Base-by-base conservation (phyloP, 1,140 invertebrate species). In the Eupeodes corollae region DNA sequence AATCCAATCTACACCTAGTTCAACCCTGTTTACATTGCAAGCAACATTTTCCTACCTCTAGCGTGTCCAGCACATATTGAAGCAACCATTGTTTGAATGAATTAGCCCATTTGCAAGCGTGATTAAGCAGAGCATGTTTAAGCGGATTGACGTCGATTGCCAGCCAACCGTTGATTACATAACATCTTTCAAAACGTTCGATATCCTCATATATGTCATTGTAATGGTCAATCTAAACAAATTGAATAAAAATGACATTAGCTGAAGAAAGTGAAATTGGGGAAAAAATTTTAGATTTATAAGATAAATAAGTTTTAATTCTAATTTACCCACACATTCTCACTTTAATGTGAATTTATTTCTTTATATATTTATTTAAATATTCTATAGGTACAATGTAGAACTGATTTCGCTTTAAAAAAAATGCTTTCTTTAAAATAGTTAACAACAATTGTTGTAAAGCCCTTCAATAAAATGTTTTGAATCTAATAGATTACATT, bases 11-110 rank as follows among this genome's bases (percentile, higher is more conserved):
- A 8, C 21, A 26, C 21, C 21, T 8, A 26, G 21, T 26, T 15
- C 6, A 41, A 6, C 16, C 6, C 13, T 18, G 31, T 43, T 43
- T 43, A 21, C 39, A 35, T 41, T 18, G 39, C 16, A 41, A 14
- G 5, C 16, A 26, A 18, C 16, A 21, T 6, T 5, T 5, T 5
- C 5, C 39, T 46, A 66, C 63, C 52, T 76, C 66, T 30, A 67
- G 52, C 11, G 61, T 64, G 19, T 54, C 75, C 35, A 77, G 78
- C 0, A 86, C 82, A 51, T 77, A 73, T 46, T 83, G 73, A 43
- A 82, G 69, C 0, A 89, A 67, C 71, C 86, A 74, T 38, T 77
- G 73, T 58, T 89, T 87, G 56, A 83, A 80, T 55, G 83, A 70
- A 50, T 78, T 75, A 37, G 79, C 76, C 84, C 86, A 88, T 50